Percentiles rank a stretch among this genome's conserved stretches.
Evolutionary conservation across 2,113 vertebrate species (phyloP).

Genomic region (Chaetura pelagica): DNA sequence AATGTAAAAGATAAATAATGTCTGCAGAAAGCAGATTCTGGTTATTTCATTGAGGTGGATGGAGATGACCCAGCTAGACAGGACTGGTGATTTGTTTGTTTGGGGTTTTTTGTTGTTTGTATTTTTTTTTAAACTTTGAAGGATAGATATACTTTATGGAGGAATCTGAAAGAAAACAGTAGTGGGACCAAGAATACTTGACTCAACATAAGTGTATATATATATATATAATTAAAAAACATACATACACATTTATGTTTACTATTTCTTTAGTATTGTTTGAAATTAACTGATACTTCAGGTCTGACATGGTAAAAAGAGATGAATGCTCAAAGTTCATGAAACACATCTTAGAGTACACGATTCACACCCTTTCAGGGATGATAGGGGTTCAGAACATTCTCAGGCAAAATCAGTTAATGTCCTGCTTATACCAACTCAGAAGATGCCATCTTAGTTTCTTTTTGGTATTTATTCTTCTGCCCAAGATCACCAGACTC

Average conservation of each 20-base stretch:
- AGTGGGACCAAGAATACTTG: background rate
- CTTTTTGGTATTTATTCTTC: background rate
- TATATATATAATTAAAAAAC: too few relatives aligned
- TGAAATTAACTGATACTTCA: background rate
- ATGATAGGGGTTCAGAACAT: background rate
- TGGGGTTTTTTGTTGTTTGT: background rate
- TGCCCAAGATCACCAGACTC: background rate
- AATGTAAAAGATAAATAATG: background rate
- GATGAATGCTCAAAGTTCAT: background rate
- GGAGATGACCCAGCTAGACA: background rate
- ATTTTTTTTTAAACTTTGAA: background rate
- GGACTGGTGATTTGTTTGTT: background rate
- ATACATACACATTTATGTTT: background rate
- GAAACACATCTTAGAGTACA: background rate
- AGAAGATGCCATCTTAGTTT: background rate
- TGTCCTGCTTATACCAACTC: background rate
- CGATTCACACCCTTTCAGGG: background rate
- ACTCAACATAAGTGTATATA: background rate
- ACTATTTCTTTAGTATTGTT: background rate
- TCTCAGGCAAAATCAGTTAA: background rate
- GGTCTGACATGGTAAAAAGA: background rate
- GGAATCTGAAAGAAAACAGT: background rate
- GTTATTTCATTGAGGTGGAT: background rate
- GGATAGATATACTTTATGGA: background rate
- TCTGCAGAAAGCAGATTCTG: background rate